These are phyloP conservation scores for Pagrus major DNA, from an alignment of 2,113 vertebrate species.

Conservation along the genomic window DNA sequence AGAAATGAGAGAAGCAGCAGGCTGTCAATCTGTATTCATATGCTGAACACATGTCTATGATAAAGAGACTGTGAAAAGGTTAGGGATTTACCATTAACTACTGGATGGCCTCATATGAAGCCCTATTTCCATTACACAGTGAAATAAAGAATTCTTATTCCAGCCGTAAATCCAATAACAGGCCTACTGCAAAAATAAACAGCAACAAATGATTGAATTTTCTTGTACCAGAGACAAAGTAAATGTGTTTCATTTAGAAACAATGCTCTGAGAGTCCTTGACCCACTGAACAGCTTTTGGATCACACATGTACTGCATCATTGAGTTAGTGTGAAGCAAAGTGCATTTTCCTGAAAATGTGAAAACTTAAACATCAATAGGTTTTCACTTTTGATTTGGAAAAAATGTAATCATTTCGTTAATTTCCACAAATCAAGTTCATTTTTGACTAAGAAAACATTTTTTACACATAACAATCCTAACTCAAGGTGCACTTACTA, in stretches of 20 bases:
- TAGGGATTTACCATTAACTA: conserved; percentile 39
- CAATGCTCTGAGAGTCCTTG: not conserved
- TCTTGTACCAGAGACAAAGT: not conserved
- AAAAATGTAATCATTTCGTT: no score
- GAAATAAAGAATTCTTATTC: conserved; percentile 2
- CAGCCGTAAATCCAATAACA: conserved; percentile 19
- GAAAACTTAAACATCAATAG: not conserved
- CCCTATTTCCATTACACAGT: conserved; percentile 30
- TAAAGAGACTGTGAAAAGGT: conserved; percentile 61
- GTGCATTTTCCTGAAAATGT: not conserved
- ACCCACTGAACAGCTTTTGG: conserved; percentile 9
- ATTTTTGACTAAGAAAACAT: not conserved
- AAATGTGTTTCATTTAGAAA: not conserved
- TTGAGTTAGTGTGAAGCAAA: not conserved
- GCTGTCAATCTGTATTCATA: conserved; percentile 62
- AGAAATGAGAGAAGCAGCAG: conserved; percentile 52
- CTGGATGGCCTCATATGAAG: conserved; percentile 8
- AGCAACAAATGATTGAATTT: not conserved
- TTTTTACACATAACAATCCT: not conserved
- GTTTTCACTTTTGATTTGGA: not conserved
- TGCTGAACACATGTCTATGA: conserved; percentile 51
- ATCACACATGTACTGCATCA: not conserved
- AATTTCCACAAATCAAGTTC: not conserved
- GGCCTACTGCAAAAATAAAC: not conserved
- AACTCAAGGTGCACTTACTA: not conserved